Base-by-base conservation (phyloP, 2,797 vertebrate species). In the Eptatretus atami region DNA sequence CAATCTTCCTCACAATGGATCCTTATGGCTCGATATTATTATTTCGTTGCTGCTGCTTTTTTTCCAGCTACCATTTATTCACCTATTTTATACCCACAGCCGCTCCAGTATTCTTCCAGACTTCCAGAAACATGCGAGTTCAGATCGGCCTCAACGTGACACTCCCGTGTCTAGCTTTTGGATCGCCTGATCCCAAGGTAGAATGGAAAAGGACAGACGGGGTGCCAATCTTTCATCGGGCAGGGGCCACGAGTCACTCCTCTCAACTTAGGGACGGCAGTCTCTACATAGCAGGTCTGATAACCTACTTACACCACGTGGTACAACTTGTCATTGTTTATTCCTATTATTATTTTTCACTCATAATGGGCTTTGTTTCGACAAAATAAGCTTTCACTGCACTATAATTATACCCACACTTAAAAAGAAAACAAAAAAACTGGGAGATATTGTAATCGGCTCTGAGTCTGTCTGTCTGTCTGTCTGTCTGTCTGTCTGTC, bases 81-180 rank as follows among this genome's bases (percentile, higher is more conserved):
- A 67, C 61, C 67, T 24, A 66, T 2, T 64, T 31, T 68, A 44
- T 44, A 44, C 31, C 31, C 65, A 3, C 65, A 95, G 92, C 82
- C 64, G 67, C 79, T 11, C 88, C 92, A 1, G 68, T 78, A 69
- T 93, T 98, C 71, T 79, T 73, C 0, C 76, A 76, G 67, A 76
- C 80, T 66, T 86, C 86, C 1, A 68, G 66, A 8, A 80, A 94
- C 1, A 70, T 81, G 52, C 78, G 78, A 0, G 69, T 68, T 1
- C 82, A 93, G 71, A 82, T 98, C 52, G 82, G 84, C 66, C 81
- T 79, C 53, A 83, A 83, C 4, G 67, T 83, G 71, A 88, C 78
- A 0, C 71, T 96, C 63, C 69, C 70, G 0, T 96, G 92, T 72
- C 74, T 75, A 0, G 81, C 75, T 25, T 75, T 77, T 65, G 92